Base-by-base conservation (phyloP, 2,888 invertebrate species). In the Lordiphosa andalusiaca region DNA sequence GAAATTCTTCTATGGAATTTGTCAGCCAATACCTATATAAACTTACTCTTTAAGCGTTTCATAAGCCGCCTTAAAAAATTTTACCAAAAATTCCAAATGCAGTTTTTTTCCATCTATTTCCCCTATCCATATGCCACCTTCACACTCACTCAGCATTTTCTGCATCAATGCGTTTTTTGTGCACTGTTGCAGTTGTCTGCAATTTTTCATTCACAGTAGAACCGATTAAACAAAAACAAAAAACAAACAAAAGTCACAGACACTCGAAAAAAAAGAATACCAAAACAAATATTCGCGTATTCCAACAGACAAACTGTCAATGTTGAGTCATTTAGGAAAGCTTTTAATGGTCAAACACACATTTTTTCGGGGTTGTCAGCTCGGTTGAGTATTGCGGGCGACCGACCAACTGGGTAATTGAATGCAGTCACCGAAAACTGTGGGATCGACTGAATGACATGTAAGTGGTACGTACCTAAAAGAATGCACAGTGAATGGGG, bases 281-380 rank as follows among this genome's bases (percentile, higher is more conserved):
- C 50, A 53, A 56, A 47, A 57, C 41, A 68, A 69, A 68, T 53
- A 59, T 56, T 65, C 55, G 59, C 59, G 33, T 9, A 23, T 30
- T 13, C 13, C 30, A 44, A 35, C 33, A 13, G 19, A 36, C 44
- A 50, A 53, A 69, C 72, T 71, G 71, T 71, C 72, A 71, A 69
- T 72, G 57, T 58, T 67, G 60, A 63, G 62, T 61, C 69, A 72
- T 71, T 70, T 60, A 47, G 64, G 47, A 72, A 61, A 73, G 69
- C 77, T 55, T 73, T 81, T 78, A 81, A 77, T 81, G 78, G 82
- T 71, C 71, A 63, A 72, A 81, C 60, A 76, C 48, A 51, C 44
- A 50, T 42, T 55, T 47, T 54, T 63, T 55, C 55, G 55, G 63
- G 33, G 40, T 37, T 62, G 62, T 62, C 62, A 50, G 61, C 42